phyloP scores from a whole-genome alignment of 2,888 invertebrate species.

The Parnassius apollo region DNA sequence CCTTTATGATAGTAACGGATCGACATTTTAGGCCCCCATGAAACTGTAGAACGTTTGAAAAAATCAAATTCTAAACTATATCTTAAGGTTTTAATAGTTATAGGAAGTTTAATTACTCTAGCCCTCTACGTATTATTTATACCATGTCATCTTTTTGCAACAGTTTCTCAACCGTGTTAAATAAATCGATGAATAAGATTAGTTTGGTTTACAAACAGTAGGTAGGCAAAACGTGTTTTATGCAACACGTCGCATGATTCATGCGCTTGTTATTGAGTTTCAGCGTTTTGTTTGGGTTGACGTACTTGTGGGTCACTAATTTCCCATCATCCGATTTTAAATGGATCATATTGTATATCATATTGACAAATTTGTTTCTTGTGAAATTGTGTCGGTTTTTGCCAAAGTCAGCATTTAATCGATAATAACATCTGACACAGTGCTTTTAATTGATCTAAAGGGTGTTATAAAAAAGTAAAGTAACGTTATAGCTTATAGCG shows the following conservation, averaged over 20 bases:
- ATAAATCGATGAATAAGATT: conserved; percentile 4
- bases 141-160: too few relatives aligned
- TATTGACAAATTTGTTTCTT: conserved; percentile 8
- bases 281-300: conserved; percentile 38
- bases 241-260: conserved; percentile 51
- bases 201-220: neutral
- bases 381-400: conserved; percentile 7
- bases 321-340: conserved; percentile 23
- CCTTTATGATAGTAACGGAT: too few relatives aligned
- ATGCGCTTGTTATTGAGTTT: conserved; percentile 40
- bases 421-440: conserved; percentile 2
- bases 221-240: conserved; percentile 16
- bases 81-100: too few relatives aligned
- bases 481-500: too few relatives aligned
- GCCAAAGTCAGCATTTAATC: conserved; percentile 1
- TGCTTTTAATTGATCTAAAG: too few relatives aligned
- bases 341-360: conserved; percentile 12
- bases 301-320: conserved; percentile 28
- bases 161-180: neutral
- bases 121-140: too few relatives aligned
- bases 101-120: too few relatives aligned
- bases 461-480: too few relatives aligned
- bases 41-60: too few relatives aligned
- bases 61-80: too few relatives aligned
- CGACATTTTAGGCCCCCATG: too few relatives aligned